Base-by-base conservation (phyloP, 2,113 vertebrate genomes). In the Jacana jacana region DNA sequence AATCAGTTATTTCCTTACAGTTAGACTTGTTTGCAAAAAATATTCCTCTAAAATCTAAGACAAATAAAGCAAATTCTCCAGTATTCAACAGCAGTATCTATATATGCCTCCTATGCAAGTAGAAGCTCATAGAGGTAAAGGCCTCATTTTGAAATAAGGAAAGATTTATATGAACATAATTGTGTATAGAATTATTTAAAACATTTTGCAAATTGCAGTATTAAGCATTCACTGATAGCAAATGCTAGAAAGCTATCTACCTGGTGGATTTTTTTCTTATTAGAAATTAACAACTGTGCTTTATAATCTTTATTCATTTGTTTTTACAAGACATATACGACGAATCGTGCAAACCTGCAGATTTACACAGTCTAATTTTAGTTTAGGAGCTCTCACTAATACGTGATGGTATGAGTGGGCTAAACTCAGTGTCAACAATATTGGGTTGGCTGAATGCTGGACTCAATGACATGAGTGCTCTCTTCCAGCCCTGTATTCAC, bases 41-140 rank as follows among this genome's bases (percentile, higher is more conserved):
- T 71, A 70, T 58, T 90, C 54, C 39, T 84, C 78, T 31, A 12
- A 93, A 80, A 78, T 82, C 71, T 81, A 73, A 66, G 85, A 84
- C 46, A 95, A 95, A 79, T 42, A 25, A 95, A 94, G n/a, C 73
- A 61, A 66, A 83, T 87, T 94, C 31, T 93, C 28, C 39, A 92
- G 70, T 27, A 44, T 84, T 93, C 84, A 95, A 60, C 40, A 81
- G 64, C 7, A 91, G 24, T 78, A 77, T 88, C 35, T 80, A 5
- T 27, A 27, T 64, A 71, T 70, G 42, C 68, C 91, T 96, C 35
- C 60, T 83, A 35, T 13, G 58, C 46, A 60, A 81, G 61, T 89
- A 86, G 71, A 95, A 89, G 61, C 61, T 91, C 87, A 79, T 30
- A 83, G 64, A 84, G 19, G 49, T 61, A 89, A 77, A 66, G 66